A percentile compares a stretch with the other conserved stretches of the same genome.
phyloP scores from a whole-genome alignment of 2,113 vertebrate genomes.

The Notechis scutatus region DNA sequence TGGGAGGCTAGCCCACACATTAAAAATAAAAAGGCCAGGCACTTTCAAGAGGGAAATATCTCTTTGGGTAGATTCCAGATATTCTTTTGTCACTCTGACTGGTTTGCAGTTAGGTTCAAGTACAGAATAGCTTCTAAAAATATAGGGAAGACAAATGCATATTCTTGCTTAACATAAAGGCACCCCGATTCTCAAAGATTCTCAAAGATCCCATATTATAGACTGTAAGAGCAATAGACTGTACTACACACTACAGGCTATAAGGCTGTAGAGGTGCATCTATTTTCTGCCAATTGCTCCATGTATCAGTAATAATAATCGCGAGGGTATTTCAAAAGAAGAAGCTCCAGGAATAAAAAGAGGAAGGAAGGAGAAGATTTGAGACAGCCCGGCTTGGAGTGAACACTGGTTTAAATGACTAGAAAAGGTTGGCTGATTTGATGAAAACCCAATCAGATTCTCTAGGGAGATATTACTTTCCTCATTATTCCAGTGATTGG shows the following conservation, averaged over 20 bases:
- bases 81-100: background rate
- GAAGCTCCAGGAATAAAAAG: slow-evolving; percentile 29
- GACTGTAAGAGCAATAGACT: slow-evolving; percentile 39
- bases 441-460: slow-evolving; percentile 85
- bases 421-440: slow-evolving; percentile 85
- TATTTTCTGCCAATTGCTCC: slow-evolving; percentile 61
- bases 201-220: background rate
- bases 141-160: slow-evolving; percentile 30
- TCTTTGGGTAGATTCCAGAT: slow-evolving; percentile 10
- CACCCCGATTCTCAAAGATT: slow-evolving; percentile 34
- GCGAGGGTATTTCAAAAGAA: slow-evolving; percentile 57
- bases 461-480: slow-evolving; percentile 89
- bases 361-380: slow-evolving; percentile 46
- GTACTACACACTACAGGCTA: background rate
- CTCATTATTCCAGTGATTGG: slow-evolving; percentile 92
- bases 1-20: slow-evolving; percentile 35
- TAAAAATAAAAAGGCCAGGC: slow-evolving; percentile 53
- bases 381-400: slow-evolving; percentile 67
- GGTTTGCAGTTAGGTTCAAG: background rate
- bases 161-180: slow-evolving; percentile 43
- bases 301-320: slow-evolving; percentile 65
- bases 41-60: slow-evolving; percentile 56
- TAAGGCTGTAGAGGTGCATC: slow-evolving; percentile 43
- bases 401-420: slow-evolving; percentile 74
- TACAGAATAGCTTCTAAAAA: slow-evolving; percentile 38